A percentile compares a stretch with the other conserved stretches of the same genome.
These are phyloP conservation scores for Sminthurides bifidus DNA, from an alignment of 1,140 invertebrate genomes.

Conservation along the genomic window DNA sequence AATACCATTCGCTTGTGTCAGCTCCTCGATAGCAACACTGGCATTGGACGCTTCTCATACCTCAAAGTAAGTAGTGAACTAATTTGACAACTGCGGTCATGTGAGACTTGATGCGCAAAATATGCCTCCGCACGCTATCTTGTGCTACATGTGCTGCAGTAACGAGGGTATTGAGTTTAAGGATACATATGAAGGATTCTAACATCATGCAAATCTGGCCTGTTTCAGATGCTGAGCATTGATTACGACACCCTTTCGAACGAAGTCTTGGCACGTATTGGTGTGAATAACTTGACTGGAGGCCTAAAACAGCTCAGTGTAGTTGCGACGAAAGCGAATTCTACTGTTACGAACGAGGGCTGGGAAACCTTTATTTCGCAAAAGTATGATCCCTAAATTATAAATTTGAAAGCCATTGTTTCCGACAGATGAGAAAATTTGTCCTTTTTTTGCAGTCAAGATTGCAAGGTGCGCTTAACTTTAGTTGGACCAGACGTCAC, in stretches of 20 bases:
- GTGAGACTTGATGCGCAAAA: no score
- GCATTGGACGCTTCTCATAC: constrained; percentile 1
- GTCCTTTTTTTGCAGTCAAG: constrained; percentile 10
- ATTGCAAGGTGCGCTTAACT: constrained; percentile 18
- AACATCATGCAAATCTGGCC: not conserved
- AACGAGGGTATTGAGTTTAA: no score
- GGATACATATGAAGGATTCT: no score
- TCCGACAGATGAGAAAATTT: not conserved
- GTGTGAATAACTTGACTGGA: not conserved
- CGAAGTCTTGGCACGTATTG: constrained; percentile 12
- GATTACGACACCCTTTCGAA: constrained; percentile 20
- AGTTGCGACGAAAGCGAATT: constrained; percentile 13
- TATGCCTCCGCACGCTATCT: no score
- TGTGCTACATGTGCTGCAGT: no score
- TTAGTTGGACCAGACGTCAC: constrained; percentile 4
- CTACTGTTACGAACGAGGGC: constrained; percentile 12
- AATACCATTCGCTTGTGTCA: not conserved
- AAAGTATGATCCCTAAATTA: constrained; percentile 19
- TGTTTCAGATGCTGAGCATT: constrained; percentile 20
- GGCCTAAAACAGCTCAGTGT: constrained; percentile 16
- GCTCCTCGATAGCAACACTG: not conserved
- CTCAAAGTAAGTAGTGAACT: constrained; percentile 20
- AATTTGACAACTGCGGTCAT: no score
- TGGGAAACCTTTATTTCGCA: constrained; percentile 14
- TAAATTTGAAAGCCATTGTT: constrained; percentile 4